Conservation (phyloP, 2,888 invertebrate genomes). For the Podabrus alpinus region DNA sequence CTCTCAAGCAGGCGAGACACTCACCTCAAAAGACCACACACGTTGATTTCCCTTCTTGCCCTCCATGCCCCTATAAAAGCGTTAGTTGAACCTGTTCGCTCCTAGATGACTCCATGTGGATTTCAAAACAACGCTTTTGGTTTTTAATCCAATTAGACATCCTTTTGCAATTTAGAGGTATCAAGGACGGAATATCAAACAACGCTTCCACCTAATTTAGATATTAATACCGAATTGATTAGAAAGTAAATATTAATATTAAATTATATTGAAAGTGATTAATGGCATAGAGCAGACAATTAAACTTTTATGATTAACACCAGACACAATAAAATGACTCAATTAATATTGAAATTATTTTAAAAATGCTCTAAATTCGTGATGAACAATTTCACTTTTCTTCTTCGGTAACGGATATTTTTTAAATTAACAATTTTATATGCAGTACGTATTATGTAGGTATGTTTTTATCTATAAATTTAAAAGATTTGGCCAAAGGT, state of each 20-base stretch:
- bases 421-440: no score
- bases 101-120: constrained; percentile 16
- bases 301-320: not conserved
- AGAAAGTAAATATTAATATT: not conserved
- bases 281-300: not conserved
- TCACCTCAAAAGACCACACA: constrained; percentile 54
- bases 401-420: not conserved
- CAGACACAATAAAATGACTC: not conserved
- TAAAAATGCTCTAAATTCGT: not conserved
- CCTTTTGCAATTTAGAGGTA: not conserved
- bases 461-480: no score
- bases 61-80: constrained; percentile 24
- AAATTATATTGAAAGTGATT: not conserved
- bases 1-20: constrained; percentile 52
- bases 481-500: no score
- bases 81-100: constrained; percentile 12
- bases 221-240: not conserved
- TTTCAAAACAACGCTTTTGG: not conserved
- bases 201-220: not conserved
- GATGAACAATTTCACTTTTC: not conserved
- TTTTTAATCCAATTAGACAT: not conserved
- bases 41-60: constrained; percentile 45
- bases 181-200: not conserved
- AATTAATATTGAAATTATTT: not conserved
- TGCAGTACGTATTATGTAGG: no score